Evolutionary conservation across 1,140 invertebrate species (phyloP), one percentile per base, ranked within the genome.

Genomic region (Euglossa dilemma): DNA sequence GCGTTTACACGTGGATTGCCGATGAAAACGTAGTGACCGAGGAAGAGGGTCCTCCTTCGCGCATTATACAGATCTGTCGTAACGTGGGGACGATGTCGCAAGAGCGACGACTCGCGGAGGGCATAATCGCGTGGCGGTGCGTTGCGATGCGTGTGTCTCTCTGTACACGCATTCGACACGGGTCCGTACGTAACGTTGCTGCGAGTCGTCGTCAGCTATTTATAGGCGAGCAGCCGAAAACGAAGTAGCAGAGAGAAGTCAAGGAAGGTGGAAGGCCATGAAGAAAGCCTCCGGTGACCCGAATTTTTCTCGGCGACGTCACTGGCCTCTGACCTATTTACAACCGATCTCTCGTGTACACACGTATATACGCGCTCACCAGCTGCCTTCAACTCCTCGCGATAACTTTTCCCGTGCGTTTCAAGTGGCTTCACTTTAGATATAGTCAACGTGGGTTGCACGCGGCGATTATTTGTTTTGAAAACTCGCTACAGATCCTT

Each of bases 231-330:
- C 45, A 61, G 57, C 43, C 63, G 64, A 87, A 84, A 72, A 72
- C 57, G 80, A 80, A 83, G 28, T 18, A 50, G 47, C 18, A 1
- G 75, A 59, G 70, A 52, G 80, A 74, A 83, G 79, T 83, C 61
- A 80, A 87, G 75, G 85, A 86, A 80, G 81, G 87, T 84, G 80
- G 84, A 86, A 89, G 87, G 84, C 81, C 87, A 76, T 52, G 87
- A 89, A 85, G 88, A 89, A 89, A 89, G 87, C 84, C 76, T 67
- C 57, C 47, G 59, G 59, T 79, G 80, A 84, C 81, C 76, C 73
- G 80, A 88, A 84, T 89, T 89, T 88, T 89, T 61, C 72, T 23
- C 76, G n/a, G 14, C 66, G 64, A 43, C 73, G 50, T 76, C 74
- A 47, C 63, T 63, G 59, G 18, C 25, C 66, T 67, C 47, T 73